phyloP scores from a whole-genome alignment of 2,797 vertebrate species.

The Pristis pectinata region DNA sequence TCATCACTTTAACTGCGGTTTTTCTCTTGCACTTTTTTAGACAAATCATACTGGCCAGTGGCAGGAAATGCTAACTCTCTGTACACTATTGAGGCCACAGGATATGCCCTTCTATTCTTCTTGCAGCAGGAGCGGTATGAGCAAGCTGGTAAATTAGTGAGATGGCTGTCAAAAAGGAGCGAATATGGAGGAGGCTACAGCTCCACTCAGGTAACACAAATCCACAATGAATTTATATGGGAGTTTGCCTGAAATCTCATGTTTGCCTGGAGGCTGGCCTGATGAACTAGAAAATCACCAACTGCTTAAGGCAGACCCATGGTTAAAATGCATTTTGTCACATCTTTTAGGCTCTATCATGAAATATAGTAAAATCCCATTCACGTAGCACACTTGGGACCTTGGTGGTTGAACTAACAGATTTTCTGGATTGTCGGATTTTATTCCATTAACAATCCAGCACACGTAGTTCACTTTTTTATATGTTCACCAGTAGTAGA shows the following conservation, averaged over 20 bases:
- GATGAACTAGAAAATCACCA: background rate
- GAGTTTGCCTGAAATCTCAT: background rate
- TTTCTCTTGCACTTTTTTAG: slow-evolving; percentile 43
- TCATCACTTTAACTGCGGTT: background rate
- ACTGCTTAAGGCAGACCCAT: background rate
- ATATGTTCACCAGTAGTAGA: no score
- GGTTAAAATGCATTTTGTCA: background rate
- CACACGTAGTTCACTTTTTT: no score
- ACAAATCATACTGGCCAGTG: slow-evolving; percentile 57
- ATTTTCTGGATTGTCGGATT: no score
- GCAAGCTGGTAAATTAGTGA: slow-evolving; percentile 51
- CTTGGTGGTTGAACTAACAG: no score
- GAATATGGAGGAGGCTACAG: slow-evolving; percentile 56
- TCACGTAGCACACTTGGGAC: no score
- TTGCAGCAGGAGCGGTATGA: slow-evolving; percentile 50
- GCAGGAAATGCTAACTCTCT: slow-evolving; percentile 49
- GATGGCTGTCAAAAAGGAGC: slow-evolving; percentile 60
- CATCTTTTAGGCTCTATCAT: background rate
- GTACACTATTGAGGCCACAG: slow-evolving; percentile 62
- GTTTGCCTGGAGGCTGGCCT: no score
- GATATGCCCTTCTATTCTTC: slow-evolving; percentile 62
- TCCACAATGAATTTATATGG: no score
- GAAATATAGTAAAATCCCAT: background rate
- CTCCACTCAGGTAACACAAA: slow-evolving; percentile 59
- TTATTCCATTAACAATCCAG: no score